phyloP scores from a whole-genome alignment of 2,797 vertebrate genomes.

The Clangula hyemalis region DNA sequence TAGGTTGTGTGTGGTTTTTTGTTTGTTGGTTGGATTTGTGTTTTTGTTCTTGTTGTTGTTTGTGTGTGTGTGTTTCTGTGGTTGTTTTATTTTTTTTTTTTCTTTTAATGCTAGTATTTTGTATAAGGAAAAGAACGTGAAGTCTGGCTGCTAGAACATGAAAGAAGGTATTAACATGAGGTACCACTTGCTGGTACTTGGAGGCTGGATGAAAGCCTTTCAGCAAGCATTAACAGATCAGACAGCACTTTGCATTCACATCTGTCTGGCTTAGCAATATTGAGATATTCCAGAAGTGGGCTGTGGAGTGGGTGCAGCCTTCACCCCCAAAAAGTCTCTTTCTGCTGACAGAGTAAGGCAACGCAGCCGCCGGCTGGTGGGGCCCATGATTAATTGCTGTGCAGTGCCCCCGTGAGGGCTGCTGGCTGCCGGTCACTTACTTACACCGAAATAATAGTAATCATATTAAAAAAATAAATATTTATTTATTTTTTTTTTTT shows the following conservation, averaged over 20 bases:
- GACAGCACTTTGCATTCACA: neutral
- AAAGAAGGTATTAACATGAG: neutral
- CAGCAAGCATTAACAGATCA: neutral
- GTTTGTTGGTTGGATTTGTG: neutral
- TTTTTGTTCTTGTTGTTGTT: neutral
- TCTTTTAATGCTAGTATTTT: neutral
- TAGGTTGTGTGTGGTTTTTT: neutral
- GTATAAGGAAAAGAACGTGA: neutral
- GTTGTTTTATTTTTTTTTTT: neutral
- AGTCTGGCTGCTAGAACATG: neutral
- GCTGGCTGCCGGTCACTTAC: neutral
- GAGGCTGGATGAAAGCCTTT: neutral
- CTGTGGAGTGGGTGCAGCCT: neutral
- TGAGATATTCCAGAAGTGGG: neutral
- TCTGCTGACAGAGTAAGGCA: neutral
- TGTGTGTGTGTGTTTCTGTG: neutral
- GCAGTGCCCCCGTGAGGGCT: neutral
- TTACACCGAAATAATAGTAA: no score
- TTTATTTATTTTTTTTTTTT: no score
- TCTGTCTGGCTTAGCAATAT: neutral
- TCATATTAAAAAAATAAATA: no score
- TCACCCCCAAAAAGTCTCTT: rapidly evolving
- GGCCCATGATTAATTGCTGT: neutral
- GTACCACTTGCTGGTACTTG: neutral
- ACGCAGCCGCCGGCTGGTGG: no score